Conservation (phyloP, 2,113 vertebrate species). For the Hiodon alosoides region DNA sequence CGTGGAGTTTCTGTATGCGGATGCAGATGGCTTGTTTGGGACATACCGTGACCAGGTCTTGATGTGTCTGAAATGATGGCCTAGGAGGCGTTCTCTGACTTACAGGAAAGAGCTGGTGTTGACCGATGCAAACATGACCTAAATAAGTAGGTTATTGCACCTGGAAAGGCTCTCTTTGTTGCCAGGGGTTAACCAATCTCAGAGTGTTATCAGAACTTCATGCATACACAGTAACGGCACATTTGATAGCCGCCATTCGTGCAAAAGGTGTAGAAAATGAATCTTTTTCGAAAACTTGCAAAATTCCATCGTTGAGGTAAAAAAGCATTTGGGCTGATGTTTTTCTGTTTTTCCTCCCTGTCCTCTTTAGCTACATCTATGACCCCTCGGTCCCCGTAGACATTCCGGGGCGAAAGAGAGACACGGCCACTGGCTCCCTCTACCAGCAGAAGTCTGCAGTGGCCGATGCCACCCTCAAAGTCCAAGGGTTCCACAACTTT, state of each 20-base stretch:
- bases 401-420: constrained; percentile 41
- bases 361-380: constrained; percentile 56
- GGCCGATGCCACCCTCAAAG: constrained; percentile 39
- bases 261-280: constrained; percentile 2
- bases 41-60: too few relatives aligned
- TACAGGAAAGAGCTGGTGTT: too few relatives aligned
- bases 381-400: constrained; percentile 57
- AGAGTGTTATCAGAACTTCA: background rate
- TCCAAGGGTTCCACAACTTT: constrained; percentile 62
- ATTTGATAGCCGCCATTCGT: background rate
- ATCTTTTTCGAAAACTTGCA: background rate
- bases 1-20: too few relatives aligned
- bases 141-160: too few relatives aligned
- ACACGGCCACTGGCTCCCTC: constrained; percentile 46
- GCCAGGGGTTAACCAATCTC: background rate
- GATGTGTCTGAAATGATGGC: too few relatives aligned
- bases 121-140: too few relatives aligned
- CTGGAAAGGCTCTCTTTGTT: background rate
- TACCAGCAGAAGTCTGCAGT: constrained; percentile 48
- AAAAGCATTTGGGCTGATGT: background rate
- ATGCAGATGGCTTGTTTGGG: too few relatives aligned
- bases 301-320: background rate
- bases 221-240: background rate
- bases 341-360: constrained; percentile 2
- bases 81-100: too few relatives aligned